Evolutionary conservation across 2,797 vertebrate species (phyloP).

Genomic region (Acanthornis magna): DNA sequence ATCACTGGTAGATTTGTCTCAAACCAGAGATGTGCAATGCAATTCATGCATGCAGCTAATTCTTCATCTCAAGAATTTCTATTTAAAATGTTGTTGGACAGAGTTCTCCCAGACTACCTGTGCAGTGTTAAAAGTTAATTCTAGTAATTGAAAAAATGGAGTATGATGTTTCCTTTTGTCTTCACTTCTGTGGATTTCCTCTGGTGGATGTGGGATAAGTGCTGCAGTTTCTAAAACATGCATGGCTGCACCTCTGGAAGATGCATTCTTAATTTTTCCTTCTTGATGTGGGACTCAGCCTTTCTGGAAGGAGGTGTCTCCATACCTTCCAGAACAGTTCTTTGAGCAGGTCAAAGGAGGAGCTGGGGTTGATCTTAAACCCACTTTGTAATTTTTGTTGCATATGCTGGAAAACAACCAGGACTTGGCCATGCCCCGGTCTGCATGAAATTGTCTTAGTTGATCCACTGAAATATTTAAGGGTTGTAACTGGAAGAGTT

Average conservation of each 20-base stretch:
- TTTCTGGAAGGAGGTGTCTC: background rate
- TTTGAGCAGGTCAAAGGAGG: background rate
- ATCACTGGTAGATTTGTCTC: background rate
- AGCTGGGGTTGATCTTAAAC: background rate
- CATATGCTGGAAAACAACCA: background rate
- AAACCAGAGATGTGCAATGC: background rate
- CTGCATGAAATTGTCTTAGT: background rate
- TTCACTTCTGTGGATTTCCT: background rate
- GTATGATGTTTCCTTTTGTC: background rate
- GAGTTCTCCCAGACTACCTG: background rate
- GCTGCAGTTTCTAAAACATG: background rate
- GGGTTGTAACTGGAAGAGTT: background rate
- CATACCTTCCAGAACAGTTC: background rate
- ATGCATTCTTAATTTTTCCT: background rate
- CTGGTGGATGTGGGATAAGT: background rate
- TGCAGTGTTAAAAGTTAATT: background rate
- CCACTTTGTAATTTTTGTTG: background rate
- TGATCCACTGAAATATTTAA: background rate
- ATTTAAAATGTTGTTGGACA: background rate
- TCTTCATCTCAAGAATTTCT: background rate
- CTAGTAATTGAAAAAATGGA: background rate
- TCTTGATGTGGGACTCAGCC: background rate
- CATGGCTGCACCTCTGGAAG: background rate
- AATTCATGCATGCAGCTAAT: background rate
- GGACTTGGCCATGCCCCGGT: background rate